Evolutionary conservation across 2,888 invertebrate species (phyloP).

Genomic region (Pristionchus exspectatus): DNA sequence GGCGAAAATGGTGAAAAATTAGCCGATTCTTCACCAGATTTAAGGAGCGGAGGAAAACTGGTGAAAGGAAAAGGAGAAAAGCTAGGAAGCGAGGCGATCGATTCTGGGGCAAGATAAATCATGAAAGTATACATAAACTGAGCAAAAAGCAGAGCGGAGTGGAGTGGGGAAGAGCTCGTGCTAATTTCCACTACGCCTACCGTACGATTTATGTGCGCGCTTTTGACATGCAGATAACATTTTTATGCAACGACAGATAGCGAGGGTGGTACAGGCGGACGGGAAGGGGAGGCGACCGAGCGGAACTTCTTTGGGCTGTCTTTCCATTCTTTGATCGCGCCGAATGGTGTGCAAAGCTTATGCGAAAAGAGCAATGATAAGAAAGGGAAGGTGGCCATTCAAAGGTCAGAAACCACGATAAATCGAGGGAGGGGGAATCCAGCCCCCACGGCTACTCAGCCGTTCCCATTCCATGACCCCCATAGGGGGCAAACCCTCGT

Average conservation of each 20-base stretch:
- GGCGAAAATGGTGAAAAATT: not conserved
- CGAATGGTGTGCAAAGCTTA: not conserved
- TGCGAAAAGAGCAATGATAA: not conserved
- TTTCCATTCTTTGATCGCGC: too few species aligned
- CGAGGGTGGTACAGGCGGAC: not conserved
- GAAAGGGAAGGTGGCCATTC: not conserved
- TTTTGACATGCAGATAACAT: too few species aligned
- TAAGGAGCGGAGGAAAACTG: not conserved
- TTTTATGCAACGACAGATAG: not conserved
- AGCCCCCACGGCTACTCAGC: not conserved
- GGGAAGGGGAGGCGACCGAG: not conserved
- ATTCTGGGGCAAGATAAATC: constrained; percentile 21
- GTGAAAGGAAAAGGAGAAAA: not conserved
- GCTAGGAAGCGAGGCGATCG: not conserved
- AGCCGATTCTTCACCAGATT: too few species aligned
- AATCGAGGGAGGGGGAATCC: not conserved
- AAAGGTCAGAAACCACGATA: not conserved
- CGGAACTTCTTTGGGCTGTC: too few species aligned
- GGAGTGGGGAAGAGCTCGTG: not conserved
- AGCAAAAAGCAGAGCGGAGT: not conserved
- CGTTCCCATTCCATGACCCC: constrained; percentile 42
- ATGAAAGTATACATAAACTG: constrained; percentile 12
- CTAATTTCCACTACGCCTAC: not conserved
- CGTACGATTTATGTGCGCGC: not conserved
- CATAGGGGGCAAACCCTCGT: not conserved